These are phyloP conservation scores for Sardina pilchardus DNA, from an alignment of 2,113 vertebrate genomes.

Conservation along the genomic window DNA sequence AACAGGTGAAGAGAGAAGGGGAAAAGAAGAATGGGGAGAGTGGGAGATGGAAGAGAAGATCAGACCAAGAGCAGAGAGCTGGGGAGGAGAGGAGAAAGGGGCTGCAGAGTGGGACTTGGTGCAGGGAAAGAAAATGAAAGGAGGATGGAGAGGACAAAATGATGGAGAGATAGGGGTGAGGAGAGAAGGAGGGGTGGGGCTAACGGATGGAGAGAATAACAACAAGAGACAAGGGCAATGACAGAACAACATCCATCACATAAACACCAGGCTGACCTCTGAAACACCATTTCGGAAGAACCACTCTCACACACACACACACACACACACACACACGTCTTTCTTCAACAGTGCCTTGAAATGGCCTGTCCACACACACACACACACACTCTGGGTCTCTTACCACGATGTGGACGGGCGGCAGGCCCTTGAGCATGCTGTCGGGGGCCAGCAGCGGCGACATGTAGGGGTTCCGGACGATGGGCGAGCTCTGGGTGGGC, in stretches of 20 bases:
- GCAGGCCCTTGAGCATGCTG: slow-evolving; percentile 72
- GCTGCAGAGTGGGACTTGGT: background rate
- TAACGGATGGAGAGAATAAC: background rate
- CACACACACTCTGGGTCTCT: slow-evolving; percentile 41
- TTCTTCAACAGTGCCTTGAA: background rate
- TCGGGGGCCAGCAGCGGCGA: slow-evolving; percentile 79
- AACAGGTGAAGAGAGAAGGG: background rate
- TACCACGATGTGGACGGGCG: slow-evolving; percentile 76
- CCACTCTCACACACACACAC: background rate
- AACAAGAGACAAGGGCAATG: background rate
- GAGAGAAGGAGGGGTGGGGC: background rate
- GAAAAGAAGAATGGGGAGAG: no score
- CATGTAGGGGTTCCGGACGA: slow-evolving; percentile 83
- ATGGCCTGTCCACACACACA: background rate
- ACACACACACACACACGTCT: background rate
- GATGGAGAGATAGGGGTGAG: background rate
- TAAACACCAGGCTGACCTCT: background rate
- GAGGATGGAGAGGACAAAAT: background rate
- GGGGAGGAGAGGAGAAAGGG: no score
- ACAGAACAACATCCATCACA: background rate
- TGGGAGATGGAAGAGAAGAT: no score
- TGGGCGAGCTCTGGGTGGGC: slow-evolving; percentile 70
- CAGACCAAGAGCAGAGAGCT: background rate
- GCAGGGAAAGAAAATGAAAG: background rate
- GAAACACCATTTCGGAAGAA: no score